phyloP scores from a whole-genome alignment of 2,888 invertebrate species.

The Zootermopsis nevadensis region DNA sequence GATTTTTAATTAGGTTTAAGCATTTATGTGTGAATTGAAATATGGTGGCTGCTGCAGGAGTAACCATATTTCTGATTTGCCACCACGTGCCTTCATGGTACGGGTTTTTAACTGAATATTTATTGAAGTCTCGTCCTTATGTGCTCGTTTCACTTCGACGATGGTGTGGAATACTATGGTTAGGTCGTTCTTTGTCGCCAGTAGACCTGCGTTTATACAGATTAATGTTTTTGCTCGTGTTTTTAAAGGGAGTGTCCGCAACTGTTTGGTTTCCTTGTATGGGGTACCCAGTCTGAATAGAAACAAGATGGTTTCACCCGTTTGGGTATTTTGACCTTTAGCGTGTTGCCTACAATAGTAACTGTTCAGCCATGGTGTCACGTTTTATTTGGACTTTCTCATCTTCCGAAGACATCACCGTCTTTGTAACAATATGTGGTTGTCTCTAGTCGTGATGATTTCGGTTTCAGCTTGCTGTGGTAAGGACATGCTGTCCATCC shows the following conservation, averaged over 20 bases:
- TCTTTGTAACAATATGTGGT: neutral
- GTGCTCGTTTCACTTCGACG: too few relatives aligned
- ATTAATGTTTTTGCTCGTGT: too few relatives aligned
- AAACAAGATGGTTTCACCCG: constrained; percentile 10
- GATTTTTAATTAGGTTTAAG: too few relatives aligned
- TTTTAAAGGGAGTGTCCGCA: neutral
- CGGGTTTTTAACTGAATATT: too few relatives aligned
- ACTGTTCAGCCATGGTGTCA: neutral
- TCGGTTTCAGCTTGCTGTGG: neutral
- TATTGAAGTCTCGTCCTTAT: too few relatives aligned
- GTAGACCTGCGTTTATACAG: too few relatives aligned
- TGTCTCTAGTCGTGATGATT: neutral
- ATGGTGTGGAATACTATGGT: too few relatives aligned
- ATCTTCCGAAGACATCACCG: neutral
- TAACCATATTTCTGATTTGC: too few relatives aligned
- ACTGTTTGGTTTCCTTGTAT: neutral
- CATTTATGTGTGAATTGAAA: too few relatives aligned
- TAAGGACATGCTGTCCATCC: neutral
- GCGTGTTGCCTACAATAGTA: neutral
- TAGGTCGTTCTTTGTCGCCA: too few relatives aligned
- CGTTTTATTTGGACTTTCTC: constrained; percentile 6
- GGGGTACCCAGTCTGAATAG: neutral
- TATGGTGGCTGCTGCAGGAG: too few relatives aligned
- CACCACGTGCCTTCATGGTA: too few relatives aligned
- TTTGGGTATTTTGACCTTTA: neutral